A percentile compares a stretch with the other conserved stretches of the same genome.
Conservation (phyloP, 1,140 invertebrate species). For the Drosophila miranda region DNA sequence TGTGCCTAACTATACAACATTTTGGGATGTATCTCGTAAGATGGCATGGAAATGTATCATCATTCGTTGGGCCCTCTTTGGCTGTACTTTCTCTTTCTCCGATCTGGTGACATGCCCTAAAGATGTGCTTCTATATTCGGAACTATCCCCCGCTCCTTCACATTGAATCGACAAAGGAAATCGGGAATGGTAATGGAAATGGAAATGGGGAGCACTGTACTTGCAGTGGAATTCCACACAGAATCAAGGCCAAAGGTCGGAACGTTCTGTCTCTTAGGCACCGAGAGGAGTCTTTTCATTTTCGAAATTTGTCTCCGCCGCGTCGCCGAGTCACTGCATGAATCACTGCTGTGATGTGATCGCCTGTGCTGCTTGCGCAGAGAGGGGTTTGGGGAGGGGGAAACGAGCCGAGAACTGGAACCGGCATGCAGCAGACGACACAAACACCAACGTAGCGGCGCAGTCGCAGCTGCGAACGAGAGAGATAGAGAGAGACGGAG, state of each 20-base stretch:
- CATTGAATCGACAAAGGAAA: neutral
- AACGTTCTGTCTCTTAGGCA: constrained; percentile 14
- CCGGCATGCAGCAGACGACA: constrained; percentile 45
- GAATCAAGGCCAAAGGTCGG: constrained; percentile 39
- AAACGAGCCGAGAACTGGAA: constrained; percentile 31
- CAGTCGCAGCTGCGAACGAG: neutral
- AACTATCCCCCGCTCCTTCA: no score
- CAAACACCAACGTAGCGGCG: constrained; percentile 16
- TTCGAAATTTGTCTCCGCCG: constrained; percentile 42
- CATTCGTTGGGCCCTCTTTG: no score
- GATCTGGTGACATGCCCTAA: no score
- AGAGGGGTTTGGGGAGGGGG: neutral
- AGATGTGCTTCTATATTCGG: no score
- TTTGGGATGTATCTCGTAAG: no score
- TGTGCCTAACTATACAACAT: no score
- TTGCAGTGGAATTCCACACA: constrained; percentile 10
- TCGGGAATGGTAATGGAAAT: no score
- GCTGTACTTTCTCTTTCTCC: no score
- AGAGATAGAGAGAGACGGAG: neutral
- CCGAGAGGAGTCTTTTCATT: constrained; percentile 25
- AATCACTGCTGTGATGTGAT: constrained; percentile 24
- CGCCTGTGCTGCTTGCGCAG: neutral
- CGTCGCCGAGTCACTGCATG: constrained; percentile 13
- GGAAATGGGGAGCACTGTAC: no score
- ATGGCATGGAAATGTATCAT: no score